Evolutionary conservation across 2,888 invertebrate genomes (phyloP), one percentile per base, ranked within the genome.

Genomic region (Trissonchulus latispiculum): DNA sequence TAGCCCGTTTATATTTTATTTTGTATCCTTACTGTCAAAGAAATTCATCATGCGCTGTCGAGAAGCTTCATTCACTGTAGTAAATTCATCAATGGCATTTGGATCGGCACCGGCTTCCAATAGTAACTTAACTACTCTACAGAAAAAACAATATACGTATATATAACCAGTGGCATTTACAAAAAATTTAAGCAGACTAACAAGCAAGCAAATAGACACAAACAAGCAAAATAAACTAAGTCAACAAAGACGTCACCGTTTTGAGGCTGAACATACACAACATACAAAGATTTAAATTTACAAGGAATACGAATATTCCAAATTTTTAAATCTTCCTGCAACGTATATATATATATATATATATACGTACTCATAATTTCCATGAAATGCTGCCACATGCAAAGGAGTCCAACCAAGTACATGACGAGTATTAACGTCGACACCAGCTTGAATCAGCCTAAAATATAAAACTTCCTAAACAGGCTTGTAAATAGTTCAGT

Each of bases 401-500:
- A 94, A 86, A 35, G 92, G 88, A 23, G 91, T 92, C 93, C 94
- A 94, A 70, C 94, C 94, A 68, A 92, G 85, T 35, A 86, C 79
- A 85, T 93, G 93, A 23, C 90, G 86, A 69, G 84, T 81, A 85
- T 93, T 91, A 8, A 48, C 48, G 23, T 48, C 23, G 8, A 48
- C 48, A 23, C 48, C 48, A 23, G 48, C 8, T 15, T 8, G 23
- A 48, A 48, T 48, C 8, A 48, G 48, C 48, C 48, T 48, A 23
- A 48, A 48, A 48, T 48, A n/a, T n/a, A n/a, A n/a, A n/a, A n/a
- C n/a, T n/a, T n/a, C n/a, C n/a, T n/a, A n/a, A n/a, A n/a, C n/a
- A n/a, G n/a, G n/a, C n/a, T n/a, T n/a, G n/a, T n/a, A n/a, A n/a
- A n/a, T n/a, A n/a, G n/a, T n/a, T n/a, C n/a, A n/a, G n/a, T n/a